Evolutionary conservation across 2,888 invertebrate species (phyloP).

Genomic region (Monochamus alternatus): DNA sequence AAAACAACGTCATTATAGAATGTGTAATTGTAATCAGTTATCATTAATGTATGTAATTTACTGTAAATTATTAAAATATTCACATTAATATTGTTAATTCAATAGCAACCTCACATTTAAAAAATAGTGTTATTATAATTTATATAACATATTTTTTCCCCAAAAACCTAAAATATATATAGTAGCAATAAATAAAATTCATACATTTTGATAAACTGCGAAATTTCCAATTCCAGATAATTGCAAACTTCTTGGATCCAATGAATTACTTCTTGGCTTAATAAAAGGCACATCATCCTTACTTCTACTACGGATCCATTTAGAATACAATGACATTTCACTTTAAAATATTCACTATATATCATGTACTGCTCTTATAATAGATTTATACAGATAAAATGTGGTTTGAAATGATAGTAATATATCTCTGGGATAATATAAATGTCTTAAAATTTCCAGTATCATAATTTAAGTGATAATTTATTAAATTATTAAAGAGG

Average conservation of each 20-base stretch:
- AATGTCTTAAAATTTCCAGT: conserved; percentile 9
- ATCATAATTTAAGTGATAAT: conserved; percentile 27
- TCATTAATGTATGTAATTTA: too few species aligned
- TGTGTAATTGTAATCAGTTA: too few species aligned
- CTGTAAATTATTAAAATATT: too few species aligned
- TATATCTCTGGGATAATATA: not conserved
- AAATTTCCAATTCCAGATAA: conserved; percentile 73
- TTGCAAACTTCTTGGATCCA: conserved; percentile 82
- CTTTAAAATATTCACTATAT: conserved; percentile 44
- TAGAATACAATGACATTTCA: conserved; percentile 68
- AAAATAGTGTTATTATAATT: too few species aligned
- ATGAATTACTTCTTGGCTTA: conserved; percentile 82
- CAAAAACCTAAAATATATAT: not conserved
- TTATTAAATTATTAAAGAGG: conserved; percentile 12
- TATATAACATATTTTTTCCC: too few species aligned
- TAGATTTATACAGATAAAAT: not conserved
- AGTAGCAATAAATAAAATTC: conserved; percentile 12
- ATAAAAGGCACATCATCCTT: conserved; percentile 65
- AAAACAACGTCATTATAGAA: too few species aligned
- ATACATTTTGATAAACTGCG: conserved; percentile 37
- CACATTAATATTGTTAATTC: too few species aligned
- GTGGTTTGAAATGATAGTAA: not conserved
- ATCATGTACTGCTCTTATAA: conserved; percentile 1
- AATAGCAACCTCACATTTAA: too few species aligned
- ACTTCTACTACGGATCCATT: conserved; percentile 68